Base-by-base conservation (phyloP, 2,888 invertebrate genomes). In the Synanthedon andrenaeformis region DNA sequence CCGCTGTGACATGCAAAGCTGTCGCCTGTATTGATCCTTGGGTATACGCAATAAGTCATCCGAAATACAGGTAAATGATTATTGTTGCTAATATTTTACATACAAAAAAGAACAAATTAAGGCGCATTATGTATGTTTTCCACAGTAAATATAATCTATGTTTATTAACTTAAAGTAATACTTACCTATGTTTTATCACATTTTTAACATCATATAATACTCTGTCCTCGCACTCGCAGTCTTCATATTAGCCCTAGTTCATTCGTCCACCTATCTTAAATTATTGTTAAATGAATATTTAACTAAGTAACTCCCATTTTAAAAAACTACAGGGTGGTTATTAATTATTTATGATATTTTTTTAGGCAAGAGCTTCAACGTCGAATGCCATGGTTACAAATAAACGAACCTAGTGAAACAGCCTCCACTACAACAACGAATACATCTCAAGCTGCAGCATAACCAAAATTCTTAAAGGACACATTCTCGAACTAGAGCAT, bases 21-120 rank as follows among this genome's bases (percentile, higher is more conserved):
- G 96, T 96, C 0, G 96, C 97, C 1, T 96, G 96, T 77, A 91
- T 96, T 69, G 96, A 97, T 81, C 97, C 97, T 0, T 95, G 96
- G 87, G 92, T 96, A 2, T 96, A 96, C 66, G 96, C 96, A 4
- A 95, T 96, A 62, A 96, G 95, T 71, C 97, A 97, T 89, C 96
- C 96, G 4, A 93, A 90, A 84, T 94, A 94, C 87, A 91, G 95
- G 93, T 92, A 74, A 53, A 35, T 55, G 53, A 17, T 13, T 35
- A 1, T 35, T 35, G 8, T 35, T 35, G 8, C 3, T 35, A 35
- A 35, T 10, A 35, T 35, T 56, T 14, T 35, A 35, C 8, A 35
- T 35, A 35, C 10, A 35, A 35, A 35, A 35, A 8, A 10, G 10
- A n/a, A 35, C 28, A 35, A 35, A 35, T 42, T 12, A 42, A 12